These are phyloP conservation scores for Schizopygopsis malacanthus DNA, from an alignment of 2,797 vertebrate species.

Conservation along the genomic window DNA sequence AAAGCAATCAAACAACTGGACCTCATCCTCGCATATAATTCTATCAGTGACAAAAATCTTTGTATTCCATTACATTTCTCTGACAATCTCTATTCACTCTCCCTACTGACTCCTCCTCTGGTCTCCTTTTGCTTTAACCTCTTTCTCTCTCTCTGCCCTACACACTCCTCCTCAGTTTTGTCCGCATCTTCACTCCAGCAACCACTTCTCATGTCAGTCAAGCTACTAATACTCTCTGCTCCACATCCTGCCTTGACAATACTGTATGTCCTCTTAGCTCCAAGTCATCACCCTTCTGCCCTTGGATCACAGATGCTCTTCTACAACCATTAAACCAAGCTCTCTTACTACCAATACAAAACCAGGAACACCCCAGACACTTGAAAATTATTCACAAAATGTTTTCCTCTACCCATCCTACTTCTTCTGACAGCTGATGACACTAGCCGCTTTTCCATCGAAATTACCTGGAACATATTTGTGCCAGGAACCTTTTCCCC, in stretches of 20 bases:
- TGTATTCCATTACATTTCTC: background rate
- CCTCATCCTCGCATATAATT: background rate
- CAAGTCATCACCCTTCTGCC: background rate
- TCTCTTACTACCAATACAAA: background rate
- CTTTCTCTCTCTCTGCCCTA: background rate
- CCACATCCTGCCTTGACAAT: background rate
- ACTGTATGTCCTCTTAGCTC: background rate
- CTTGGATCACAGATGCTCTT: background rate
- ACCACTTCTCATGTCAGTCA: background rate
- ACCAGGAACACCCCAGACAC: background rate
- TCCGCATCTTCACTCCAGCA: background rate
- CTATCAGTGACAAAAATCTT: background rate
- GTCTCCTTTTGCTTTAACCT: background rate
- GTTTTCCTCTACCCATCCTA: background rate
- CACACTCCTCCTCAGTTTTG: background rate
- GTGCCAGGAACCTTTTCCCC: no score
- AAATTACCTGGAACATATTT: no score
- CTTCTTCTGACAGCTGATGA: background rate
- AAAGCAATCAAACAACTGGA: background rate
- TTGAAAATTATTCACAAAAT: background rate
- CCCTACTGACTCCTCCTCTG: background rate
- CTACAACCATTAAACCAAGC: background rate
- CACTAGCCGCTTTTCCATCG: background rate
- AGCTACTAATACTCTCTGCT: background rate
- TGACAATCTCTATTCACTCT: background rate